Conservation (phyloP, 2,888 invertebrate species). For the Neoascia interrupta region DNA sequence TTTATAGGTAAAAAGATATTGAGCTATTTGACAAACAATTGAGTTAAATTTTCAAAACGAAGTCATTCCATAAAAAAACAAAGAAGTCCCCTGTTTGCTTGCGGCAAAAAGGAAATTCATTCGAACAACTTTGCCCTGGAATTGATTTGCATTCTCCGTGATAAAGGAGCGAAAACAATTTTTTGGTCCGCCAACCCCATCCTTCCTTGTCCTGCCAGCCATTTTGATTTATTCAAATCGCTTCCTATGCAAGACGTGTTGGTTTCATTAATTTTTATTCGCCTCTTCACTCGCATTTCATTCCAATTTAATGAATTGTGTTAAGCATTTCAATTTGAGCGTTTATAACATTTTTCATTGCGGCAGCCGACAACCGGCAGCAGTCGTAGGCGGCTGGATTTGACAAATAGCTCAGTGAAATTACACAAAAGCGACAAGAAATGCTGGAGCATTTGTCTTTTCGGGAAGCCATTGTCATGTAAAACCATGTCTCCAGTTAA, state of each 20-base stretch:
- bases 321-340: constrained; percentile 16
- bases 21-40: no score
- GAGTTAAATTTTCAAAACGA: no score
- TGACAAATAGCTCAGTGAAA: constrained; percentile 21
- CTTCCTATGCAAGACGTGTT: constrained; percentile 3
- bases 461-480: not conserved
- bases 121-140: no score
- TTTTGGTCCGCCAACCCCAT: not conserved
- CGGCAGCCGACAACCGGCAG: not conserved
- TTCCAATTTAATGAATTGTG: constrained; percentile 15
- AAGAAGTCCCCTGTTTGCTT: no score
- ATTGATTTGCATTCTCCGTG: constrained; percentile 11
- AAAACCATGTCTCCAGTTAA: constrained; percentile 3
- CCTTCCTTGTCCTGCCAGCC: constrained; percentile 2
- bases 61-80: no score
- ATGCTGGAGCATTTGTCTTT: constrained; percentile 5
- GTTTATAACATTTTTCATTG: constrained; percentile 30
- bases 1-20: no score
- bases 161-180: no score
- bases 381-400: not conserved
- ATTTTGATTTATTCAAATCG: constrained; percentile 34
- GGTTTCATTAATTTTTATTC: constrained; percentile 23
- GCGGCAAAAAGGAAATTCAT: no score
- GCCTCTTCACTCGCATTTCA: not conserved
- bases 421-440: constrained; percentile 3